Base-by-base conservation (phyloP, 2,113 vertebrate species). In the Nyctibius bracteatus region DNA sequence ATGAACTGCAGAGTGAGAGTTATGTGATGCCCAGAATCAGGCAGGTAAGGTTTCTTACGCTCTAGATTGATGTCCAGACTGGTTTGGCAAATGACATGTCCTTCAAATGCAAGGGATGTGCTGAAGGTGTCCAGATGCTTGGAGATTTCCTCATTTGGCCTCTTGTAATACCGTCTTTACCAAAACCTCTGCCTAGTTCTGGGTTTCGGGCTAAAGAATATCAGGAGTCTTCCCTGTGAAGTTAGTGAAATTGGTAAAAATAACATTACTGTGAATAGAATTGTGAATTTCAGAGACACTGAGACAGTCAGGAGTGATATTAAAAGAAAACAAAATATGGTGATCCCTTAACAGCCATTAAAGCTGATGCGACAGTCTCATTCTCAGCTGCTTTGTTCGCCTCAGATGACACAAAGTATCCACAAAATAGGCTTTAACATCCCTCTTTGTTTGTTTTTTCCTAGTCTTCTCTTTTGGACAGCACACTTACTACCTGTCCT, bases 181-280 rank as follows among this genome's bases (percentile, higher is more conserved):
- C 5, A 46, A 43, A 93, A 70, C 3, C 22, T 51, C 8, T 68
- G 7, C 30, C 33, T 47, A 30, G 4, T 44, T 57, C n/a, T 58
- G 9, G 8, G 8, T 35, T 68, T 58, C 41, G 10, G 8, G 31
- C 14, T 51, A 79, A 91, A 46, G 47, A 70, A 81, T 58, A 71
- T 43, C 5, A 20, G 11, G 16, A 41, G 7, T 77, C 10, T 54
- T 57, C 24, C 10, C 4, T 0, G 0, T 25, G 10, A 51, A 77
- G 6, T 5, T 20, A 11, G 4, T 4, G 75, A 71, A 75, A 81
- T 7, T 4, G 2, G 5, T 41, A 61, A 68, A 93, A 79, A 28
- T 24, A 66, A 1, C 4, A 0, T 62, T 39, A 24, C 17, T 1
- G 1, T 51, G 28, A 52, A 44, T 7, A 49, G n/a, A 72, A 10